Conservation (phyloP, 2,797 vertebrate species). For the Cynodonichthys magdalenae region DNA sequence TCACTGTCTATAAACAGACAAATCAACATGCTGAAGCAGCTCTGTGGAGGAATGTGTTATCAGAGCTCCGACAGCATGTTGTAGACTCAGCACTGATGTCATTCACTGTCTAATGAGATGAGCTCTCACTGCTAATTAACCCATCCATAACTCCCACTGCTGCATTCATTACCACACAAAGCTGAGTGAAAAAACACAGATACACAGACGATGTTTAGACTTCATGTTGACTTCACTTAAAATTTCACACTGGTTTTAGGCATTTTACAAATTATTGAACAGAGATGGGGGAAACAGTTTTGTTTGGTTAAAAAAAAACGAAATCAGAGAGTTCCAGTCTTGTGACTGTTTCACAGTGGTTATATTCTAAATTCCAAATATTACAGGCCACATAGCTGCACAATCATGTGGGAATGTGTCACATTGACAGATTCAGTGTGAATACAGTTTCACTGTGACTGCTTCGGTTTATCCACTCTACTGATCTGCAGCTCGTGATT, state of each 20-base stretch:
- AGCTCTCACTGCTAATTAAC: conserved; percentile 80
- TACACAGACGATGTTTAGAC: conserved; percentile 54
- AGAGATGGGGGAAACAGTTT: background rate
- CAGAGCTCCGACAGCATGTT: conserved; percentile 58
- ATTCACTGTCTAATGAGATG: conserved; percentile 79
- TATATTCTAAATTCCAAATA: background rate
- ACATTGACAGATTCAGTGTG: conserved; percentile 13
- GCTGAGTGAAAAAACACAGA: conserved; percentile 61
- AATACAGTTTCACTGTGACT: background rate
- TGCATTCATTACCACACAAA: conserved; percentile 72
- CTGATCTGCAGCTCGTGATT: too few relatives aligned
- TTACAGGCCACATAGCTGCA: background rate
- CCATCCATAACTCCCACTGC: conserved; percentile 76
- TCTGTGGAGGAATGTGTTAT: conserved; percentile 68
- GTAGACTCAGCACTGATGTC: conserved; percentile 58
- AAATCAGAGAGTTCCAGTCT: background rate
- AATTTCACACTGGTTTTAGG: conserved; percentile 18
- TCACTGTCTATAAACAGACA: conserved; percentile 48
- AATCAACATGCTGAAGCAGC: conserved; percentile 48
- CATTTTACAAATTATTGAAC: conserved; percentile 5
- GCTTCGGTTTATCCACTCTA: too few relatives aligned
- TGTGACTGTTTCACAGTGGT: background rate
- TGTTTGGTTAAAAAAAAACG: background rate
- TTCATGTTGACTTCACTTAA: conserved; percentile 10
- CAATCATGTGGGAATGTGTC: background rate